These are phyloP conservation scores for Bombyx mori DNA, from an alignment of 1,140 invertebrate genomes.

Conservation along the genomic window ASM3026992v2 NC_085108.1:3523001-3523500, in stretches of 20 bases:
- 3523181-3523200: slow-evolving; percentile 73
- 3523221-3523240: slow-evolving; percentile 51
- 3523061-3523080: slow-evolving; percentile 76
- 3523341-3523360: slow-evolving; percentile 35
- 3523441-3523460: slow-evolving; percentile 76
- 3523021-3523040: slow-evolving; percentile 41
- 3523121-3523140: slow-evolving; percentile 52
- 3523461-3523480: slow-evolving; percentile 72
- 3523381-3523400: slow-evolving; percentile 73
- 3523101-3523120: slow-evolving; percentile 51
- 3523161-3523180: slow-evolving; percentile 69
- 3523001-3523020: slow-evolving; percentile 62
- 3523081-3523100: slow-evolving; percentile 78
- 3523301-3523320: slow-evolving; percentile 38
- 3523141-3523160: slow-evolving; percentile 62
- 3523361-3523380: slow-evolving; percentile 52
- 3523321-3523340: slow-evolving; percentile 29
- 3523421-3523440: slow-evolving; percentile 84
- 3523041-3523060: slow-evolving; percentile 47
- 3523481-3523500: slow-evolving; percentile 62
- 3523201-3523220: slow-evolving; percentile 71
- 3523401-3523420: slow-evolving; percentile 86
- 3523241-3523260: slow-evolving; percentile 60
- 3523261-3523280: slow-evolving; percentile 74
- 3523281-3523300: slow-evolving; percentile 72